Conservation (phyloP, 2,888 invertebrate species). For the Drosophila siamana region DNA sequence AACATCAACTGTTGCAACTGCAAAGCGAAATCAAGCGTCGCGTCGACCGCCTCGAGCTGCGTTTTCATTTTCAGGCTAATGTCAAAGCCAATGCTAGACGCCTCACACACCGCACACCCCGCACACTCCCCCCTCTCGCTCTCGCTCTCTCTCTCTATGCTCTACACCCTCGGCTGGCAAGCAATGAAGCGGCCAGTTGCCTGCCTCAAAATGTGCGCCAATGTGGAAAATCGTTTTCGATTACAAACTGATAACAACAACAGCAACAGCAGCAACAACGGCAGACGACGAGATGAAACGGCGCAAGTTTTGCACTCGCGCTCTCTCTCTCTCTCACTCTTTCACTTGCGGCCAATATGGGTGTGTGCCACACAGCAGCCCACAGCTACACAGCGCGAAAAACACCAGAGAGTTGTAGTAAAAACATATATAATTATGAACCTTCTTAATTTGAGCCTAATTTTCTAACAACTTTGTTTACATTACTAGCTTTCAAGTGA, state of each 20-base stretch:
- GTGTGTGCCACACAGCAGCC: not conserved
- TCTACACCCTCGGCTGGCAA: conserved; percentile 4
- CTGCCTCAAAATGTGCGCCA: conserved; percentile 56
- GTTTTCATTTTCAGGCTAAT: conserved; percentile 58
- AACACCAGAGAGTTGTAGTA: too few species aligned
- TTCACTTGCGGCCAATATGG: not conserved
- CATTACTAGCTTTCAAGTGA: too few species aligned
- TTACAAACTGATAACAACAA: conserved; percentile 48
- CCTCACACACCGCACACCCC: conserved; percentile 27
- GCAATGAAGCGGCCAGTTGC: conserved; percentile 41
- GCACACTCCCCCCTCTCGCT: not conserved
- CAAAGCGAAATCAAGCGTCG: conserved; percentile 35
- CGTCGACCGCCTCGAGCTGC: conserved; percentile 23
- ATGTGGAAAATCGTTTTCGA: conserved; percentile 70
- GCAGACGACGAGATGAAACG: not conserved
- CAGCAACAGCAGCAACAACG: conserved; percentile 11
- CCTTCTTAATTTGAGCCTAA: too few species aligned
- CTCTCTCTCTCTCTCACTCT: not conserved
- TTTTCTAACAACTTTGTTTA: too few species aligned
- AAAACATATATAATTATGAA: too few species aligned
- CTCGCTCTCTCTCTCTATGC: not conserved
- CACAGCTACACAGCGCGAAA: not conserved
- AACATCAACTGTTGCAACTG: not conserved
- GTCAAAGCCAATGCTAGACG: conserved; percentile 54
- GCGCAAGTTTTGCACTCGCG: not conserved